phyloP scores from a whole-genome alignment of 2,888 invertebrate genomes.

The Tetranychus piercei region DNA sequence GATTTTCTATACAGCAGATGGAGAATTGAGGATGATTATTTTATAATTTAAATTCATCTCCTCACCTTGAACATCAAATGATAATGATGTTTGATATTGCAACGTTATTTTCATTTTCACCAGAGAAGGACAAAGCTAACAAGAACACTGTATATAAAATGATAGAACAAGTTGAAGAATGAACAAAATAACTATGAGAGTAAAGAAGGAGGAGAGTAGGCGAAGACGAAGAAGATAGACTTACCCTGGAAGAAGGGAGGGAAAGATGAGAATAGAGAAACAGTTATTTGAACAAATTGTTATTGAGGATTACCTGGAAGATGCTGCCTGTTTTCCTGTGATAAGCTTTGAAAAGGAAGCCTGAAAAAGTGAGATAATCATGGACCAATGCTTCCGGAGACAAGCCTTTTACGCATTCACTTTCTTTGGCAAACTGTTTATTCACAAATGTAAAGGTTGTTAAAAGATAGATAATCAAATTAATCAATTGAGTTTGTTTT shows the following conservation, averaged over 20 bases:
- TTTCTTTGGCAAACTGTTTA: neutral
- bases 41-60: no score
- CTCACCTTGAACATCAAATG: no score
- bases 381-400: neutral
- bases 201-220: neutral
- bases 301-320: neutral
- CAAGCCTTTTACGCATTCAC: neutral
- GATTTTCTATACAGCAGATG: no score
- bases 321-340: neutral
- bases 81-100: no score
- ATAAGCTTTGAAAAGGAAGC: neutral
- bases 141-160: no score
- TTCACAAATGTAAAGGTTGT: neutral
- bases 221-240: neutral
- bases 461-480: no score
- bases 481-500: neutral
- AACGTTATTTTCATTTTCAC: no score
- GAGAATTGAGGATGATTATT: no score
- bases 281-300: neutral
- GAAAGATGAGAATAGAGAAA: neutral
- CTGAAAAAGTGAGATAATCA: neutral
- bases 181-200: no score
- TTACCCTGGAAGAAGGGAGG: neutral
- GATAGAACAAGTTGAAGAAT: no score
- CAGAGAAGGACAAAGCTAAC: no score